Base-by-base conservation (phyloP, 2,888 invertebrate genomes). In the Calameuta filiformis region DNA sequence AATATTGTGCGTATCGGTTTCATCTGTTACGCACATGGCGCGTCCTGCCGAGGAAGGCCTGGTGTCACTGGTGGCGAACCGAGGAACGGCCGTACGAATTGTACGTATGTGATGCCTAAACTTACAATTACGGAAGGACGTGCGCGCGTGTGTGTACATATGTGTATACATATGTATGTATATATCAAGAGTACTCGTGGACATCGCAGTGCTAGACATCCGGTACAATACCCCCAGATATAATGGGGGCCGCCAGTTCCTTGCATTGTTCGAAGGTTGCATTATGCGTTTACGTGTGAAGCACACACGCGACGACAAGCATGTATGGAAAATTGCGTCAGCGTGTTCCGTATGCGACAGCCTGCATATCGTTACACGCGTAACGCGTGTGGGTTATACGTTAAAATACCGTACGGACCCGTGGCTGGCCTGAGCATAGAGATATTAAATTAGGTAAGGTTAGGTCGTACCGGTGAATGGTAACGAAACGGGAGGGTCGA, bases 171-270 rank as follows among this genome's bases (percentile, higher is more conserved):
- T 30, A n/a, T 9, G 23, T 11, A 15, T 69, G 69, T 69, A 75
- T 76, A 34, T 12, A 33, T 74, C 31, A 6, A 73, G 15, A 73
- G 12, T 11, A 15, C 71, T 79, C 73, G 83, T 80, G 81, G 83
- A 84, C 86, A 82, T 80, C 81, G 83, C 77, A 85, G 87, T 85
- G 83, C 86, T 87, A 89, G 90, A 90, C 90, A 90, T 90, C 90
- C 90, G 90, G 90, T 90, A 88, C 90, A 89, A 90, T 90, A 89
- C 87, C 89, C 90, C 85, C 87, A 81, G 85, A 82, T 86, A 88
- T 90, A 89, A 90, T 89, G 85, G 89, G 86, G 33, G 33, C 83
- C 86, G 85, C 84, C 86, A 87, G 89, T 89, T 89, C 88, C 89
- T 88, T 83, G 88, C 88, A 90, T 90, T 90, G 90, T 90, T 89